A percentile compares a stretch with the other conserved stretches of the same genome.
Evolutionary conservation across 2,888 invertebrate genomes (phyloP).

Genomic region (Zootermopsis nevadensis): DNA sequence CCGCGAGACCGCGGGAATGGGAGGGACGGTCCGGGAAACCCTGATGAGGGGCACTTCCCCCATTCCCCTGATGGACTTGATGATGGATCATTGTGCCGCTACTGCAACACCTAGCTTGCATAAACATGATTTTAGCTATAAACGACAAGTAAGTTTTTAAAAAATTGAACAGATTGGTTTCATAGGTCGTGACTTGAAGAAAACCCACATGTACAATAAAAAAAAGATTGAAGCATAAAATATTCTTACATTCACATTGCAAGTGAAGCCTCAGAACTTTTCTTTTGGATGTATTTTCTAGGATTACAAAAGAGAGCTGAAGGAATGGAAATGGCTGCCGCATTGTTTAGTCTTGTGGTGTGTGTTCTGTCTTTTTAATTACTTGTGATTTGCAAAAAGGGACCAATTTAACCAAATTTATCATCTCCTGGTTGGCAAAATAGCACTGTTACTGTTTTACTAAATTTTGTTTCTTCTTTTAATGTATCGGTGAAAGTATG

Average conservation of each 20-base stretch:
- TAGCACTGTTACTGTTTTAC: not conserved
- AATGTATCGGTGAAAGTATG: not conserved
- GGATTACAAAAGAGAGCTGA: conserved; percentile 35
- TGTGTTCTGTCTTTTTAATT: conserved; percentile 41
- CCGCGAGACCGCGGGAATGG: conserved; percentile 56
- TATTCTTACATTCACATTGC: not conserved
- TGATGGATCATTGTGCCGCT: conserved; percentile 24
- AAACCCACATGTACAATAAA: conserved; percentile 2
- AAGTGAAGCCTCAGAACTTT: conserved; percentile 1
- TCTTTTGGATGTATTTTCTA: conserved; percentile 42
- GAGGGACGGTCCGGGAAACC: conserved; percentile 38
- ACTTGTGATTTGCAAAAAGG: conserved; percentile 46
- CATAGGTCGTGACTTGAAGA: not conserved
- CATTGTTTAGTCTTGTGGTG: conserved; percentile 45
- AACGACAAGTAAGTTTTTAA: conserved; percentile 80
- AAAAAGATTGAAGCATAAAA: conserved; percentile 7
- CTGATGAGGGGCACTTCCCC: conserved; percentile 42
- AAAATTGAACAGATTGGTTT: conserved; percentile 9
- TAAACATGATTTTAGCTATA: conserved; percentile 75
- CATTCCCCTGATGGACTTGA: conserved; percentile 46
- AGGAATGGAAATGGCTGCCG: conserved; percentile 41
- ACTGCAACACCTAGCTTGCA: conserved; percentile 34
- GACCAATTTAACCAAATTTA: conserved; percentile 37
- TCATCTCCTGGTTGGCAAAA: not conserved
- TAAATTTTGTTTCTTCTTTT: not conserved